Conservation (phyloP, 2,888 invertebrate species). For the Cheilosia urbana region DNA sequence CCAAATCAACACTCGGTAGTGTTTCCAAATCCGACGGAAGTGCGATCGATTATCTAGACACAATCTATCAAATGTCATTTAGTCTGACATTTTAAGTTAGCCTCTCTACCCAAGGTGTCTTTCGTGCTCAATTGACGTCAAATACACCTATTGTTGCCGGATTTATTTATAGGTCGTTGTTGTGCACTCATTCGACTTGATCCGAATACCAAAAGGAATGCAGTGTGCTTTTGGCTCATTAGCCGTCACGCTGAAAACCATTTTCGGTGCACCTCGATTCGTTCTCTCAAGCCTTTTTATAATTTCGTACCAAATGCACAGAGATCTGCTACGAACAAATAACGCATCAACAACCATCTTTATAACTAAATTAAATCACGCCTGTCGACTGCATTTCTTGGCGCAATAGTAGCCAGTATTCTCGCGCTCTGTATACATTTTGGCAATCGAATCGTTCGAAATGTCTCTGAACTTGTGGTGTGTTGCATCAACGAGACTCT, state of each 20-base stretch:
- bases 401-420: not conserved
- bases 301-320: constrained; percentile 28
- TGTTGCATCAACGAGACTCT: constrained; percentile 24
- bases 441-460: constrained; percentile 26
- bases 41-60: no score
- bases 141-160: constrained; percentile 30
- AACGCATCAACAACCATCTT: constrained; percentile 57
- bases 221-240: constrained; percentile 31
- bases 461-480: constrained; percentile 35
- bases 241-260: constrained; percentile 20
- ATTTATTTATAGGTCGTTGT: constrained; percentile 15
- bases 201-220: constrained; percentile 21
- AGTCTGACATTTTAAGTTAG: not conserved
- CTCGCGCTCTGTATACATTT: constrained; percentile 23
- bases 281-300: not conserved
- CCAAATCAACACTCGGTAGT: no score
- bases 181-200: not conserved
- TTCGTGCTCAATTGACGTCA: constrained; percentile 32
- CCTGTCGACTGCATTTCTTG: constrained; percentile 5
- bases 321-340: constrained; percentile 26
- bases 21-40: no score
- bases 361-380: constrained; percentile 4
- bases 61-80: not conserved
- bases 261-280: constrained; percentile 3
- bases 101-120: not conserved